Percentiles rank a stretch among this genome's conserved stretches.
These are phyloP conservation scores for Acyrthosiphon pisum DNA, from an alignment of 1,140 invertebrate species.

Conservation along the genomic window DNA sequence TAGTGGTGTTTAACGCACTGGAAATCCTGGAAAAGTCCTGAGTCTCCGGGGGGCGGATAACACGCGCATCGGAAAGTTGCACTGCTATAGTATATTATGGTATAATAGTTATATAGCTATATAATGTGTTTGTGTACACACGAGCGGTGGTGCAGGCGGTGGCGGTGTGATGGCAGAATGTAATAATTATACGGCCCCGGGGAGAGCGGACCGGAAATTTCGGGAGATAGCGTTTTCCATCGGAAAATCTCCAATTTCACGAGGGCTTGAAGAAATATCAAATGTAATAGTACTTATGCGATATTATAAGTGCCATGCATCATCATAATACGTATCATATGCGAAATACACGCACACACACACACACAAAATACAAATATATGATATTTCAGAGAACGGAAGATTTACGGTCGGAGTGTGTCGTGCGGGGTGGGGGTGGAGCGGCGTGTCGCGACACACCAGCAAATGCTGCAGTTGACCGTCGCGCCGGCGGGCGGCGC, in stretches of 20 bases:
- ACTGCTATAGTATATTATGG: too few species aligned
- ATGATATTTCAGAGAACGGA: background rate
- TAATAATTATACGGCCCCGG: constrained; percentile 9
- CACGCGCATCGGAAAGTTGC: background rate
- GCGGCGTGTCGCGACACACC: background rate
- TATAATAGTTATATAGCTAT: background rate
- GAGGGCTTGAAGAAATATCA: background rate
- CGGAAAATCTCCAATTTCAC: constrained; percentile 26
- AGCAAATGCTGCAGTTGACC: background rate
- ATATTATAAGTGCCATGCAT: background rate
- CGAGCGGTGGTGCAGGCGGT: background rate
- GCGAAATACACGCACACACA: background rate
- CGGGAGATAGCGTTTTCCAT: constrained; percentile 14
- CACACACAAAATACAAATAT: background rate
- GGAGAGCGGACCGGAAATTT: constrained; percentile 34
- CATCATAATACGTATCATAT: background rate
- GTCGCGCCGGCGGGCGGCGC: background rate
- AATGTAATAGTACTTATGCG: background rate
- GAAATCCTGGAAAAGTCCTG: constrained; percentile 40
- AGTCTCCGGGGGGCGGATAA: background rate
- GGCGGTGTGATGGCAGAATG: background rate
- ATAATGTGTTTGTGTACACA: background rate
- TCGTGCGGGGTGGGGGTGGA: too few species aligned
- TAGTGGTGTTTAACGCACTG: constrained; percentile 43
- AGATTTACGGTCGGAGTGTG: background rate